Evolutionary conservation across 2,113 vertebrate genomes (phyloP).

Genomic region (Pelmatolapia mariae): DNA sequence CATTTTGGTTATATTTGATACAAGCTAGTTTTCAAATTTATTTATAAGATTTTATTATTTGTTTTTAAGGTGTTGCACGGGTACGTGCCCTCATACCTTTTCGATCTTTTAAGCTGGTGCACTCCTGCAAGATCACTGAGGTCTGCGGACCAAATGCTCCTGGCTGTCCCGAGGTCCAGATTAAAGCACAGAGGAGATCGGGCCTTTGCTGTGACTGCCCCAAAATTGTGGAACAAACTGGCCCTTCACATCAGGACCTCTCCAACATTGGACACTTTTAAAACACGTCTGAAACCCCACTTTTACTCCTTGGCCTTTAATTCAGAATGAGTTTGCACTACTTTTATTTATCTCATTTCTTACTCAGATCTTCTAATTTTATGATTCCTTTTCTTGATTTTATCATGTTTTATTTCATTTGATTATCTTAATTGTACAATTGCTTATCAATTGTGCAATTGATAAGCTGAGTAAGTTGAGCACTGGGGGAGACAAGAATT

Average conservation of each 20-base stretch:
- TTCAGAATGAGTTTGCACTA: neutral
- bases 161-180: neutral
- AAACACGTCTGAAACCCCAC: neutral
- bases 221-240: neutral
- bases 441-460: too few species aligned
- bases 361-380: neutral
- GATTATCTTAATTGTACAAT: accelerated
- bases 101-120: neutral
- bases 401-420: neutral
- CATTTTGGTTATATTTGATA: neutral
- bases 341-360: neutral
- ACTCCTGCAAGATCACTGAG: neutral
- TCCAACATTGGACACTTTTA: neutral
- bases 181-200: accelerated
- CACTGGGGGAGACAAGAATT: neutral
- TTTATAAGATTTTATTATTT: neutral
- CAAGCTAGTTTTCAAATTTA: neutral
- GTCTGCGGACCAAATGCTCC: neutral
- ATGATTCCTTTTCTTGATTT: accelerated
- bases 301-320: neutral
- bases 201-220: neutral
- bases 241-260: neutral
- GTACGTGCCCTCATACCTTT: neutral
- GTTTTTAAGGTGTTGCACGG: neutral
- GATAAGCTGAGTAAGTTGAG: neutral